Base-by-base conservation (phyloP, 1,140 invertebrate species). In the Pseudomyrmex sp. region DNA sequence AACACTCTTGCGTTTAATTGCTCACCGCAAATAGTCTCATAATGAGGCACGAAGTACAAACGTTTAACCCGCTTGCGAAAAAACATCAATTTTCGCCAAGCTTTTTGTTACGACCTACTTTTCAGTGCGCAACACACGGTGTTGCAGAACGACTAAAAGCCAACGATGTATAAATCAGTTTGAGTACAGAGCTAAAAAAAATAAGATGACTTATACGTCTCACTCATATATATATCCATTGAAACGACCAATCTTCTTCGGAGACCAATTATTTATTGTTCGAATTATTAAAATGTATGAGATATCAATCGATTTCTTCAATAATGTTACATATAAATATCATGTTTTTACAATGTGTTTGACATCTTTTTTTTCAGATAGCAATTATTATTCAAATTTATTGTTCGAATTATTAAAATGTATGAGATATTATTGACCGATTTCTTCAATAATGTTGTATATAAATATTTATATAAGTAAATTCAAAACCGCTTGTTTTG, bases 31-130 rank as follows among this genome's bases (percentile, higher is more conserved):
- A 48, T 63, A 26, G 7, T 75, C 46, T 75, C 35, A 35, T 35
- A 63, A 65, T 65, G 63, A 75, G 50, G 20, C 15, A n/a, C 35
- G 26, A 46, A 63, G 23, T 35, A 35, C 35, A 35, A 35, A 35
- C 12, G 23, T 75, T 75, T 75, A 75, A 75, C 59, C 73, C 13
- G 65, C 59, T 75, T 63, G 46, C 20, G 46, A 75, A 75, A 63
- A 75, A 65, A 50, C n/a, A 75, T 75, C 20, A 23, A 62, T 75
- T 63, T 26, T 23, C 2, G 1, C 9, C 23, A 12, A 50, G 46
- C n/a, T 66, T 13, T 44, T 63, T 63, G 26, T 1, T 23, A 50
- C 20, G 72, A 61, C 20, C 20, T 1, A 52, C 7, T 75, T 75
- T 63, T 75, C 10, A 26, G 62, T 48, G 15, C 7, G n/a, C 7